Evolutionary conservation across 2,113 vertebrate species (phyloP).

Genomic region (Gila orcuttii): DNA sequence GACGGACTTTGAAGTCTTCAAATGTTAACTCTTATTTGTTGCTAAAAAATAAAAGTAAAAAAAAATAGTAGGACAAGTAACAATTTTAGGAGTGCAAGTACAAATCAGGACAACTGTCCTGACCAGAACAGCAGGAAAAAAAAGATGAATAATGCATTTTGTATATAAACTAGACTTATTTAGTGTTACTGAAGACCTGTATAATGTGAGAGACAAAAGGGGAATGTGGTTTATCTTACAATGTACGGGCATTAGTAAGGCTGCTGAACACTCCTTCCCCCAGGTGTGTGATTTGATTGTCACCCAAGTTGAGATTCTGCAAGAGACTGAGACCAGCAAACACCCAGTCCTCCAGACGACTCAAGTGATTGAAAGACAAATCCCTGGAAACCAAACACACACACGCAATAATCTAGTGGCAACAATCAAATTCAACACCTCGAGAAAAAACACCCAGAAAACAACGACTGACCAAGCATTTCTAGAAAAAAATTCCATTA

Average conservation of each 20-base stretch:
- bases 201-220: background rate
- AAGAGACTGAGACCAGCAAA: slow-evolving; percentile 87
- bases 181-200: background rate
- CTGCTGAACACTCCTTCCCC: slow-evolving; percentile 91
- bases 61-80: background rate
- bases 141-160: background rate
- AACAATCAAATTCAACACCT: slow-evolving; percentile 1
- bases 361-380: slow-evolving; percentile 91
- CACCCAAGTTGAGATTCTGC: slow-evolving; percentile 89
- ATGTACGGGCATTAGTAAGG: slow-evolving; percentile 83
- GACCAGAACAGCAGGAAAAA: background rate
- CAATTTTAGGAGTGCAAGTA: background rate
- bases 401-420: background rate
- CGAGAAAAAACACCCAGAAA: background rate
- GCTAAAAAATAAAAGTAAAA: background rate
- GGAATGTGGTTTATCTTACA: slow-evolving; percentile 80
- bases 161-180: background rate
- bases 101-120: background rate
- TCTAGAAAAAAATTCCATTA: background rate
- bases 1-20: no score
- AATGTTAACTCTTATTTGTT: background rate
- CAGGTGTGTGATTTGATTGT: slow-evolving; percentile 90
- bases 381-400: slow-evolving; percentile 75
- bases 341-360: slow-evolving; percentile 89
- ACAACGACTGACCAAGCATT: background rate